These are phyloP conservation scores for Heliconius ismenius DNA, from an alignment of 2,888 invertebrate genomes.

Conservation along the genomic window DNA sequence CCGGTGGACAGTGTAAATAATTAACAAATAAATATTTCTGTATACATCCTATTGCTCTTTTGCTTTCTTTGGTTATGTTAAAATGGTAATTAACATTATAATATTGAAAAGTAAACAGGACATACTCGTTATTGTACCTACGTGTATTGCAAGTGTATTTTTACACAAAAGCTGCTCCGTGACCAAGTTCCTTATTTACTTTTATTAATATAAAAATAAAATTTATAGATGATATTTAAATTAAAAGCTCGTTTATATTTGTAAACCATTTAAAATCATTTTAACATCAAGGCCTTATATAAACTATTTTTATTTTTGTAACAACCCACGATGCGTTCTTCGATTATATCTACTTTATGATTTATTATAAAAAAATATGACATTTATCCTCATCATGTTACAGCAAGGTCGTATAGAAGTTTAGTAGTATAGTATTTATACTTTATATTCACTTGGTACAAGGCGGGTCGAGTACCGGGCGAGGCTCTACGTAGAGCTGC, in stretches of 20 bases:
- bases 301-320: neutral
- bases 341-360: neutral
- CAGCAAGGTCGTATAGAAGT: conserved; percentile 5
- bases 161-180: no score
- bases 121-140: no score
- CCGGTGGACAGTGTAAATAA: neutral
- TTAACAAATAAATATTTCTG: neutral
- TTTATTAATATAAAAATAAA: no score
- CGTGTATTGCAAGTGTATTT: no score
- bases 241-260: no score
- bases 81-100: neutral
- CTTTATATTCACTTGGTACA: neutral
- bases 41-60: neutral
- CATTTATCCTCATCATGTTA: conserved; percentile 20
- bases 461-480: neutral
- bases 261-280: no score
- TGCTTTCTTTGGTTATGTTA: neutral
- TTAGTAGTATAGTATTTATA: no score
- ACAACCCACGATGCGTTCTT: neutral
- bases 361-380: conserved; percentile 12
- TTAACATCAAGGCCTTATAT: neutral
- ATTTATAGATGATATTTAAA: no score
- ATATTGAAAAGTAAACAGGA: neutral
- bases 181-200: no score
- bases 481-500: no score